Evolutionary conservation across 2,113 vertebrate genomes (phyloP).

Genomic region (Miniopterus natalensis): DNA sequence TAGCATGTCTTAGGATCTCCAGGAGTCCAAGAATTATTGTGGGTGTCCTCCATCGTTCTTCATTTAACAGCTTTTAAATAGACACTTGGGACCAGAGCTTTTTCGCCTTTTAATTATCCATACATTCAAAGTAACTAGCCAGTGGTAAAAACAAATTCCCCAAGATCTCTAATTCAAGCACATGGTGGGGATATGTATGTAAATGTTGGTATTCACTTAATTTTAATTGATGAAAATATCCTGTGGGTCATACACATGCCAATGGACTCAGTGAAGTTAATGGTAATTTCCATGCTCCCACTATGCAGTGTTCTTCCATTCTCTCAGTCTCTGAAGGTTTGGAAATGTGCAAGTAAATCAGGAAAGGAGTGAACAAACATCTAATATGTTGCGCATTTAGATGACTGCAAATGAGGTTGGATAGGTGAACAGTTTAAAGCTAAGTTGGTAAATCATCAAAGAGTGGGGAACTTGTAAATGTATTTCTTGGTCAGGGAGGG

Average conservation of each 20-base stretch:
- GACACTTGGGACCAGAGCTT: conserved; percentile 72
- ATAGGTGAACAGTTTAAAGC: conserved; percentile 29
- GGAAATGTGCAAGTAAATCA: conserved; percentile 61
- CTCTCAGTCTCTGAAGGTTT: conserved; percentile 57
- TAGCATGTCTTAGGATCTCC: conserved; percentile 87
- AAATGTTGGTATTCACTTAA: conserved; percentile 61
- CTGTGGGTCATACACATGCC: conserved; percentile 29
- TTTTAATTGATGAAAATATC: conserved; percentile 53
- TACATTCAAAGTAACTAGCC: conserved; percentile 67
- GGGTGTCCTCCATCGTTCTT: conserved; percentile 82
- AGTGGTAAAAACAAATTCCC: conserved; percentile 58
- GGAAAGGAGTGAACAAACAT: conserved; percentile 48
- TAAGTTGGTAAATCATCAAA: conserved; percentile 20
- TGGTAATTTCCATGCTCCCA: conserved; percentile 51
- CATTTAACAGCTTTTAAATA: conserved; percentile 78
- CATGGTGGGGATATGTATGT: conserved; percentile 58
- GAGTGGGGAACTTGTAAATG: conserved; percentile 8
- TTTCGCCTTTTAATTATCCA: conserved; percentile 53
- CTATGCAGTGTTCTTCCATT: conserved; percentile 38
- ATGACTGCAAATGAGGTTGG: conserved; percentile 57
- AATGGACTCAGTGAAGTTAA: conserved; percentile 46
- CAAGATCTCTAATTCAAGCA: conserved; percentile 33
- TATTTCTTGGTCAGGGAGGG: background rate
- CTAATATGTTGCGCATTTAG: conserved; percentile 41
- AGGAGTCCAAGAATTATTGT: conserved; percentile 86